These are phyloP conservation scores for Corythucha ciliata DNA, from an alignment of 2,888 invertebrate genomes.

Conservation along the genomic window DNA sequence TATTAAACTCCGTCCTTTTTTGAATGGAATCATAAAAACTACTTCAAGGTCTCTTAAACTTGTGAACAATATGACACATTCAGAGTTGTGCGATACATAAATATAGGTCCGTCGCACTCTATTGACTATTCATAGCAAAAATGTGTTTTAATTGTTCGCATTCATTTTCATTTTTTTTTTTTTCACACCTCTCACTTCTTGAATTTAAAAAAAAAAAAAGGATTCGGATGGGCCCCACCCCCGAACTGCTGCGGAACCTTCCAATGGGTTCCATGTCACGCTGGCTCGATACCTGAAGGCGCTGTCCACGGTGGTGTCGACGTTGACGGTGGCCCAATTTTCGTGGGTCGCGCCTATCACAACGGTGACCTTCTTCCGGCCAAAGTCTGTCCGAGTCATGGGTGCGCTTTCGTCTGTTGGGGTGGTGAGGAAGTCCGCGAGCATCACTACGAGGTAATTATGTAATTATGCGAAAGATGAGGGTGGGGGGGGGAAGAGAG, in stretches of 20 bases:
- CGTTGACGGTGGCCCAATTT: slow-evolving; percentile 60
- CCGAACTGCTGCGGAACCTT: slow-evolving; percentile 20
- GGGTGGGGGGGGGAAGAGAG: background rate
- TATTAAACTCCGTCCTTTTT: too few species aligned
- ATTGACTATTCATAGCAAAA: too few species aligned
- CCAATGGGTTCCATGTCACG: slow-evolving; percentile 33
- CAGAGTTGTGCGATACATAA: too few species aligned
- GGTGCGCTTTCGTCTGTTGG: slow-evolving; percentile 36
- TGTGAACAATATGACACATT: too few species aligned
- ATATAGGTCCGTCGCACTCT: too few species aligned
- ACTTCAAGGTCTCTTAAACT: too few species aligned
- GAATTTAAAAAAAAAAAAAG: too few species aligned
- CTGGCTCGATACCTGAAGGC: slow-evolving; percentile 45
- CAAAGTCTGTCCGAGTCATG: slow-evolving; percentile 37
- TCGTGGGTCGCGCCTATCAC: slow-evolving; percentile 52
- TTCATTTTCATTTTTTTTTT: too few species aligned
- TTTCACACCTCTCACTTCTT: too few species aligned
- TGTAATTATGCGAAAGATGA: background rate
- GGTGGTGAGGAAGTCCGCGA: slow-evolving; percentile 36
- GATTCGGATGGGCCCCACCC: slow-evolving; percentile 22
- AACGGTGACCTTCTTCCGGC: slow-evolving; percentile 40
- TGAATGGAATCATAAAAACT: too few species aligned
- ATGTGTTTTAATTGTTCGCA: too few species aligned
- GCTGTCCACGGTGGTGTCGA: slow-evolving; percentile 58
- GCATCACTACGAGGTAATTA: slow-evolving; percentile 40